Conservation (phyloP, 2,888 invertebrate species). For the Xanthia togata region DNA sequence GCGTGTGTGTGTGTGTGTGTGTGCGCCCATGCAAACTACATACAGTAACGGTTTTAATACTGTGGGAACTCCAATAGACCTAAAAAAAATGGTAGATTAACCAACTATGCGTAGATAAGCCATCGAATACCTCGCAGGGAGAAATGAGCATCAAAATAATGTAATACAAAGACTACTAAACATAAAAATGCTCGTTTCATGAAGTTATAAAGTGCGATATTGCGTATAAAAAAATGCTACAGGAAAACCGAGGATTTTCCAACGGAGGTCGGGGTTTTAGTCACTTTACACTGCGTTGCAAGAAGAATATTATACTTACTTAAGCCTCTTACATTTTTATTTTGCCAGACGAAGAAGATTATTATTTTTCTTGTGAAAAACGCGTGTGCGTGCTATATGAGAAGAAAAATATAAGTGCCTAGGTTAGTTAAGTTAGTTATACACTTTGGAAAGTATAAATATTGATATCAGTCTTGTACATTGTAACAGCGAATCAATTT, state of each 20-base stretch:
- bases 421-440: background rate
- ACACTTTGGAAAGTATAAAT: conserved; percentile 1
- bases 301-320: conserved; percentile 56
- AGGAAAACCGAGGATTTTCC: conserved; percentile 49
- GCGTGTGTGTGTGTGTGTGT: too few species aligned
- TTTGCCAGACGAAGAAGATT: conserved; percentile 47
- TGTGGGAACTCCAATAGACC: background rate
- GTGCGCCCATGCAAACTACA: too few species aligned
- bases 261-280: conserved; percentile 46
- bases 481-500: too few species aligned
- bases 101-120: background rate
- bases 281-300: conserved; percentile 52
- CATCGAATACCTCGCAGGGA: conserved; percentile 2
- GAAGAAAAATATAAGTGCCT: background rate
- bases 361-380: conserved; percentile 38
- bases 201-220: conserved; percentile 62
- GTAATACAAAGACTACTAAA: conserved; percentile 28
- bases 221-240: conserved; percentile 55
- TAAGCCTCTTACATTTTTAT: conserved; percentile 67
- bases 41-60: too few species aligned
- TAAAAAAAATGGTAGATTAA: background rate
- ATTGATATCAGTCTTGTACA: background rate
- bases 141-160: conserved; percentile 31
- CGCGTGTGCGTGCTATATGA: conserved; percentile 18
- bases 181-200: conserved; percentile 55